Conservation (phyloP, 2,113 vertebrate genomes). For the Calypte anna region DNA sequence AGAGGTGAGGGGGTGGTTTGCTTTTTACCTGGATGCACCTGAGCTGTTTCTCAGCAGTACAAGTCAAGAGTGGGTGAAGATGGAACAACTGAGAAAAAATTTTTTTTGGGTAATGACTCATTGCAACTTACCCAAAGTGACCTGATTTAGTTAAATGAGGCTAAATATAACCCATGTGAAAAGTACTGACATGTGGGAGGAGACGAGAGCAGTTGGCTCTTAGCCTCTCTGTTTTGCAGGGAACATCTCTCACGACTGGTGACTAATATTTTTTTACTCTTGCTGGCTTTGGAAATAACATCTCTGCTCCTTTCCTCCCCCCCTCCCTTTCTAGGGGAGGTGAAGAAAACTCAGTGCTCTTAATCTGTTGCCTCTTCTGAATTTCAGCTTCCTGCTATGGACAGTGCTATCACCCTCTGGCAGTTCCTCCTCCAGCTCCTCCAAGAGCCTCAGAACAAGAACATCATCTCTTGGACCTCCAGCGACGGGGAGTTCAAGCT, state of each 20-base stretch:
- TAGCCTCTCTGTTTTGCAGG: conserved; percentile 47
- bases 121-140: conserved; percentile 65
- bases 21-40: conserved; percentile 9
- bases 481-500: conserved; percentile 96
- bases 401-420: conserved; percentile 98
- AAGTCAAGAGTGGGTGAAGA: background rate
- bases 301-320: background rate
- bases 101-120: conserved; percentile 47
- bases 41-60: background rate
- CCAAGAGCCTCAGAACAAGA: conserved; percentile 89
- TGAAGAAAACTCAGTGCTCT: background rate
- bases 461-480: conserved; percentile 97
- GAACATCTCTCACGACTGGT: conserved; percentile 23
- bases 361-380: background rate
- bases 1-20: background rate
- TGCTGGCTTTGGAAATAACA: conserved; percentile 38
- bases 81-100: conserved; percentile 2
- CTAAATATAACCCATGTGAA: conserved; percentile 68
- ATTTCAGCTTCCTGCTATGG: conserved; percentile 88
- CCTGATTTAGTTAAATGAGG: conserved; percentile 69
- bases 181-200: conserved; percentile 60
- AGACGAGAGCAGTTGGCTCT: conserved; percentile 5
- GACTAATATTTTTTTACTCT: conserved; percentile 46
- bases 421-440: conserved; percentile 98
- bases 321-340: background rate